Evolutionary conservation across 2,797 vertebrate species (phyloP).

Genomic region (Dipus sagitta): DNA sequence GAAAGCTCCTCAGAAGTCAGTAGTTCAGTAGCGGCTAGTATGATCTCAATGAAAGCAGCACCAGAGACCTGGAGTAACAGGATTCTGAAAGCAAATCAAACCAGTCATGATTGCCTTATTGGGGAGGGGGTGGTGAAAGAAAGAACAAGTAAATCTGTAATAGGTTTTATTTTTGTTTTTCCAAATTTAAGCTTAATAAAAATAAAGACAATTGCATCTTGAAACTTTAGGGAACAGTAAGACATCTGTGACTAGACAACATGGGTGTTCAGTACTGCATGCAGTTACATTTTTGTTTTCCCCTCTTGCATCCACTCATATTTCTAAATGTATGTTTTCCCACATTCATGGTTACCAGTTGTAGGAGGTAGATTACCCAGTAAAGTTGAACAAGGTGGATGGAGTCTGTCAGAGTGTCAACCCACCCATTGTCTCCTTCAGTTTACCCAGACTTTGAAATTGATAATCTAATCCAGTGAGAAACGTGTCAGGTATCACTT

Average conservation of each 20-base stretch:
- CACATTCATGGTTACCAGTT: not conserved
- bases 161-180: not conserved
- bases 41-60: not conserved
- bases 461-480: not conserved
- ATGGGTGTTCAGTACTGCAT: conserved; percentile 11
- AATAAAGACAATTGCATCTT: not conserved
- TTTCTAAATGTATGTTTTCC: conserved; percentile 22
- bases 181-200: conserved; percentile 30
- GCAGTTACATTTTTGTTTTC: not conserved
- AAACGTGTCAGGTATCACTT: not conserved
- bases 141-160: not conserved
- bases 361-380: not conserved
- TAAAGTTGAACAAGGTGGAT: not conserved
- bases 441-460: not conserved
- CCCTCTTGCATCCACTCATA: not conserved
- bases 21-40: not conserved
- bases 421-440: not conserved
- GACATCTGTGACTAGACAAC: not conserved
- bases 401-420: not conserved
- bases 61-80: not conserved
- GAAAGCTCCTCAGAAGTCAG: not conserved
- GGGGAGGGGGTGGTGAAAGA: not conserved
- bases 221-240: conserved; percentile 9
- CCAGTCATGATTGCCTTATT: not conserved
- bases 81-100: not conserved